Conservation (phyloP, 2,888 invertebrate genomes). For the Rhagium mordax region DNA sequence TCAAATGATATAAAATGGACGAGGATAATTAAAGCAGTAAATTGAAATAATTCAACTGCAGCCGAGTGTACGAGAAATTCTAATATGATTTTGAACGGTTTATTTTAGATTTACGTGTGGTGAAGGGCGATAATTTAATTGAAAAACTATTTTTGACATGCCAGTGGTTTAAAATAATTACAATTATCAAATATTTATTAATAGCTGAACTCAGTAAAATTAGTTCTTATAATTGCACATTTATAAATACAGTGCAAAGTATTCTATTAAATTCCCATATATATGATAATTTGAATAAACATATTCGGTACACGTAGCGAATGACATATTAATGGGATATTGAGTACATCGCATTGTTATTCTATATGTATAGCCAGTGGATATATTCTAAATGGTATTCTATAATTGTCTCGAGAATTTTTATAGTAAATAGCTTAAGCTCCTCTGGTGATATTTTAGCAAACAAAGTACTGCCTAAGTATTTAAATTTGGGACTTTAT, state of each 20-base stretch:
- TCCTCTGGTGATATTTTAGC: too few species aligned
- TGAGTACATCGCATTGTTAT: background rate
- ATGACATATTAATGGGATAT: constrained; percentile 12
- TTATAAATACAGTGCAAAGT: background rate
- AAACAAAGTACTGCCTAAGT: too few species aligned
- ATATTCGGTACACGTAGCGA: background rate
- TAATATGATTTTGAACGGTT: too few species aligned
- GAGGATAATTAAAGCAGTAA: background rate
- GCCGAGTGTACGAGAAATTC: background rate
- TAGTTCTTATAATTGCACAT: background rate
- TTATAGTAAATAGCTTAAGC: background rate
- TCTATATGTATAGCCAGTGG: background rate
- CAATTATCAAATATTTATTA: too few species aligned
- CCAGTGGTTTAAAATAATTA: too few species aligned
- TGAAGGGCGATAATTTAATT: too few species aligned
- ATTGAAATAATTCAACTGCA: background rate
- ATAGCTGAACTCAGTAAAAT: too few species aligned
- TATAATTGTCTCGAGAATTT: background rate
- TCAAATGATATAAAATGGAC: background rate
- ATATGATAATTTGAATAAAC: constrained; percentile 2
- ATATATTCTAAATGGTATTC: background rate
- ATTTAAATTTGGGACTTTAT: too few species aligned
- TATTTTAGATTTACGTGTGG: too few species aligned
- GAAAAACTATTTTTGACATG: too few species aligned
- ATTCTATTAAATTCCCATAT: background rate